Base-by-base conservation (phyloP, 2,797 vertebrate genomes). In the Triplophysa yarkandensis region DNA sequence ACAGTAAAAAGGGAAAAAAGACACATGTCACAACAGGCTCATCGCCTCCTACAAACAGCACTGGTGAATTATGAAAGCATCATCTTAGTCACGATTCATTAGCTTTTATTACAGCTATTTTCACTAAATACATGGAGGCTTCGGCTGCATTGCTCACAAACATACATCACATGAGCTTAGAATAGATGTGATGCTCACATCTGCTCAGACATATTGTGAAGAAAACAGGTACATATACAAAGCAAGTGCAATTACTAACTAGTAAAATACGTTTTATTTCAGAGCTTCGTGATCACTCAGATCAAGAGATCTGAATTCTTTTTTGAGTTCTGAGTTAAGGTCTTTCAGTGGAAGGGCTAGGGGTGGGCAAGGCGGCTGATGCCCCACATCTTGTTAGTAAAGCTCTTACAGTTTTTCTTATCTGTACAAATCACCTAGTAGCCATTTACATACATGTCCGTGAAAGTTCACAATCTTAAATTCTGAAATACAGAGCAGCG, bases 61-160 rank as follows among this genome's bases (percentile, higher is more conserved):
- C 39, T 57, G 65, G 60, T 44, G 39, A 65, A 32, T 80, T 76
- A 76, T 83, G 73, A 61, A 74, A 78, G 69, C 16, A 44, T 43
- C 19, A 52, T 27, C 28, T 76, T 68, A 79, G 67, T 75, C 65
- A 72, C 69, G 67, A 70, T 48, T 80, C 78, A 72, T 61, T 55
- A 41, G 55, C 30, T 64, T 67, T 67, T 71, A 73, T 74, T 71
- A 39, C 48, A 80, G 64, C 48, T 74, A 65, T 62, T 68, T 79
- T 52, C 32, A 61, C 54, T 61, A 58, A 70, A 63, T 61, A 66
- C 61, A 71, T 4, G 11, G 52, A 71, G 41, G 43, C 34, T 36
- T 58, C 48, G 43, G 32, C 54, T 68, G 55, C 70, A 43, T 27
- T 41, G 17, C 60, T 50, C 23, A 48, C n/a, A 48, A 11, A 58